Base-by-base conservation (phyloP, 2,113 vertebrate genomes). In the Boleophthalmus pectinirostris region DNA sequence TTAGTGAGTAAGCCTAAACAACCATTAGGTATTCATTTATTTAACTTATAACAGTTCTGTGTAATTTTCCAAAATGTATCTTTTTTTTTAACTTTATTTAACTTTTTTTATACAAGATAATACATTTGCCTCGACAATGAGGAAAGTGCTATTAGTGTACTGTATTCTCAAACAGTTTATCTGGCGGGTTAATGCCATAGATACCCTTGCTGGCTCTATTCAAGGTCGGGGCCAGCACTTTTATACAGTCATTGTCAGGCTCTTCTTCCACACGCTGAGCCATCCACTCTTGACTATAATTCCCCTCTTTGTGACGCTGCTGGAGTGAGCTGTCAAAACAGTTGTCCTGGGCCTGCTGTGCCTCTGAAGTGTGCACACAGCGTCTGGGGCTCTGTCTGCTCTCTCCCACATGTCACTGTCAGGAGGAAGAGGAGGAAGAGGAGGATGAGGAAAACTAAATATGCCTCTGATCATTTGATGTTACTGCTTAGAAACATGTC, bases 251-350 rank as follows among this genome's bases (percentile, higher is more conserved):
- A 51, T 69, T 70, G 43, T 77, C 49, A n/a, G 74, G 73, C 76
- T 85, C 29, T 81, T 87, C 66, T 57, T 85, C 80, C 46, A 10
- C 72, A 56, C 14, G 67, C 67, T 68, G 73, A 74, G 81, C 56
- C 33, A 29, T 76, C 72, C 74, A 54, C 77, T 78, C 79, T 74
- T 71, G 57, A 72, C 79, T 77, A 81, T 86, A 74, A 88, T 89
- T 87, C 82, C 80, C 67, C 51, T 61, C 25, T 84, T 74, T 73
- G 81, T 82, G 87, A 80, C 88, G 74, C 82, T 79, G 81, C 74
- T 79, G 86, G 70, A 82, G 83, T 81, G 83, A 85, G 77, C 88
- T 93, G 92, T 93, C 91, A 93, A 88, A 92, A 93, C 93, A 88
- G 84, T 79, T 77, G 86, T 86, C 78, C 74, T 60, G 70, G 79